Conservation (phyloP, 2,888 invertebrate genomes). For the Ophion ventricosus region DNA sequence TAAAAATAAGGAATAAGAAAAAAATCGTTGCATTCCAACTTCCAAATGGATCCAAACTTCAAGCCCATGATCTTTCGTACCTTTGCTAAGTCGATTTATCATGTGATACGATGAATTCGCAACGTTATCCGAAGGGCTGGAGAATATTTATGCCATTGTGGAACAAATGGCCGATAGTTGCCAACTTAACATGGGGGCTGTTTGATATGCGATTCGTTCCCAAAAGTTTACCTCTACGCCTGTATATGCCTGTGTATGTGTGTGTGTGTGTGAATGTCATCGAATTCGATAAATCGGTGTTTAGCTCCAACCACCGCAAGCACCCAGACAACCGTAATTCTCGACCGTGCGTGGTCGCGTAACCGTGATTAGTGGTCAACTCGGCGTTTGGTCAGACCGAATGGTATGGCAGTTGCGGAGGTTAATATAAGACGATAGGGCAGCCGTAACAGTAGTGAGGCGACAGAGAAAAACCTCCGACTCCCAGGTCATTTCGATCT, state of each 20-base stretch:
- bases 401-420: constrained; percentile 44
- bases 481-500: constrained; percentile 10
- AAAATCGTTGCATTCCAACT: too few relatives aligned
- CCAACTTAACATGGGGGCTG: neutral
- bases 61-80: neutral
- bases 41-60: too few relatives aligned
- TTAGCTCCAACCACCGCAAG: neutral
- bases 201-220: neutral
- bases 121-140: neutral
- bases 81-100: neutral
- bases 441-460: neutral
- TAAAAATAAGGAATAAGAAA: too few relatives aligned
- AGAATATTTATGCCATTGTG: neutral
- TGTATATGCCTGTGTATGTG: neutral
- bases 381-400: constrained; percentile 52
- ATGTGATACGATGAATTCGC: neutral
- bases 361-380: constrained; percentile 57
- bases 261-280: neutral
- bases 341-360: constrained; percentile 45
- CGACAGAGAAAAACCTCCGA: neutral
- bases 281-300: constrained; percentile 34
- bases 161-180: neutral
- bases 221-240: neutral
- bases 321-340: constrained; percentile 38
- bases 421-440: constrained; percentile 56